phyloP scores from a whole-genome alignment of 2,113 vertebrate genomes.

The Carettochelys insculpta region DNA sequence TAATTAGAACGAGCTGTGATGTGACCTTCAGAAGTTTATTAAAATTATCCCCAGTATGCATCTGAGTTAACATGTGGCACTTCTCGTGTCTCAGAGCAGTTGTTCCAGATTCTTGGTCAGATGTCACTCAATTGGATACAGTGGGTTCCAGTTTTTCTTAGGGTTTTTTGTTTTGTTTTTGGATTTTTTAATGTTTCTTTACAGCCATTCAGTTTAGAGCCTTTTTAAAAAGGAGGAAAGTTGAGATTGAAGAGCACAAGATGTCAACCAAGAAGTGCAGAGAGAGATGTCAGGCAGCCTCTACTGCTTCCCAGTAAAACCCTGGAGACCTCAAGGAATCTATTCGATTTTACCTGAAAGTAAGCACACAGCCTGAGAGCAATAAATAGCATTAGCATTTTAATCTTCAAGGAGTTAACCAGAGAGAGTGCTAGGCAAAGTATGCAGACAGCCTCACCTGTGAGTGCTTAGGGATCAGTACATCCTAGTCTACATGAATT shows the following conservation, averaged over 20 bases:
- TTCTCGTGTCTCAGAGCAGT: not conserved
- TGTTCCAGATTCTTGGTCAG: not conserved
- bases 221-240: not conserved
- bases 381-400: not conserved
- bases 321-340: not conserved
- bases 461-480: not conserved
- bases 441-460: not conserved
- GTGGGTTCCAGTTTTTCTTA: not conserved
- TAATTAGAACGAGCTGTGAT: not conserved
- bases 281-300: not conserved
- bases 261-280: not conserved
- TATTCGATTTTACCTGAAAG: not conserved
- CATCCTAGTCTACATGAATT: not conserved
- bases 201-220: not conserved
- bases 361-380: not conserved
- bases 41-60: not conserved
- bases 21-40: not conserved
- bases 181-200: not conserved
- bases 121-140: not conserved
- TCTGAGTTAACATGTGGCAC: rapidly evolving
- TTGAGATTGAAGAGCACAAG: not conserved
- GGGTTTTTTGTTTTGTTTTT: too few species aligned
- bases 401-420: not conserved
- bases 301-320: not conserved
- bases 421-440: not conserved